A percentile compares a stretch with the other conserved stretches of the same genome.
Evolutionary conservation across 2,113 vertebrate species (phyloP).

Genomic region (Clarias batrachus): DNA sequence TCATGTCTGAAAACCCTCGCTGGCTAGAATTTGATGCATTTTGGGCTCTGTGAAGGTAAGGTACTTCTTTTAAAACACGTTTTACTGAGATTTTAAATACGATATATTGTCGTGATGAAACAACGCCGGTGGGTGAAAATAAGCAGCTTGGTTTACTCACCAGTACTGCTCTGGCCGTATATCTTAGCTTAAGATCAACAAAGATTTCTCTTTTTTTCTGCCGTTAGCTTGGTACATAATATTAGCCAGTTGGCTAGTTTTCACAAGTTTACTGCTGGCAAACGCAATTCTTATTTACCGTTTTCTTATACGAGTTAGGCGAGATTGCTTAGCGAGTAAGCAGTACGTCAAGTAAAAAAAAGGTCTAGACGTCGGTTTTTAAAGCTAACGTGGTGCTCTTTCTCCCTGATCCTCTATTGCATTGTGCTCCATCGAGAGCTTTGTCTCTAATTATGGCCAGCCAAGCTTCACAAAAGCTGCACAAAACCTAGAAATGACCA

Average conservation of each 20-base stretch:
- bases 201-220: slow-evolving; percentile 24
- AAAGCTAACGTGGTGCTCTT: slow-evolving; percentile 2
- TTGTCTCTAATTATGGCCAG: slow-evolving; percentile 15
- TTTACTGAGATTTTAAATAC: background rate
- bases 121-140: no score
- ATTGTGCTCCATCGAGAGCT: slow-evolving; percentile 36
- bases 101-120: background rate
- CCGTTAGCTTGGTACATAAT: background rate
- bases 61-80: background rate
- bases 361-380: slow-evolving; percentile 18
- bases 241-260: slow-evolving; percentile 25
- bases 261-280: background rate
- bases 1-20: slow-evolving; percentile 43
- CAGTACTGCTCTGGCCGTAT: background rate
- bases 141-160: background rate
- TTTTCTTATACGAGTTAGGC: background rate
- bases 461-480: background rate
- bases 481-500: background rate
- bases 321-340: background rate
- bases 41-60: slow-evolving; percentile 46
- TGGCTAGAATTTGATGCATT: slow-evolving; percentile 30
- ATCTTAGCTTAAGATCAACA: slow-evolving; percentile 33
- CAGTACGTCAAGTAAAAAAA: background rate
- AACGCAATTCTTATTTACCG: background rate
- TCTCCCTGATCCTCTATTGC: slow-evolving; percentile 35